A percentile compares a stretch with the other conserved stretches of the same genome.
These are phyloP conservation scores for Eremobia ochroleuca DNA, from an alignment of 2,888 invertebrate genomes.

Conservation along the genomic window DNA sequence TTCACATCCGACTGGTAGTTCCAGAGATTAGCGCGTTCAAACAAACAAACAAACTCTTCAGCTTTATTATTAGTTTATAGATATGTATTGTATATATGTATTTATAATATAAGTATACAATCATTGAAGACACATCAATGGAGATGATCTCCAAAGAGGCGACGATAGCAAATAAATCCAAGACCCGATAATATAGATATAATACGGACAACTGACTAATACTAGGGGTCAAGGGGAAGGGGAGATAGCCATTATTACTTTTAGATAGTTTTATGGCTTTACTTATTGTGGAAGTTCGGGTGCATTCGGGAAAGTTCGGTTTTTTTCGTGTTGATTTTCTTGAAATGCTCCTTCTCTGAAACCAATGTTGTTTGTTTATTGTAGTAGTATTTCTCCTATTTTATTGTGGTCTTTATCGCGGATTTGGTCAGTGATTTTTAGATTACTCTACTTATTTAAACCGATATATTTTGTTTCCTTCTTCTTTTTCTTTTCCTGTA, in stretches of 20 bases:
- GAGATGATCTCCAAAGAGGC: not conserved
- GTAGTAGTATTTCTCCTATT: not conserved
- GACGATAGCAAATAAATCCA: slow-evolving; percentile 30
- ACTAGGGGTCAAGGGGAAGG: not conserved
- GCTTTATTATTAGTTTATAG: too few relatives aligned
- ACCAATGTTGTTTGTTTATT: not conserved
- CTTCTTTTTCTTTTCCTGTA: too few relatives aligned
- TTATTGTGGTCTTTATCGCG: not conserved
- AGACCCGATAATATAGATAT: slow-evolving; percentile 46
- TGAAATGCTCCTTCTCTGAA: not conserved
- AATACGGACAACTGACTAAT: slow-evolving; percentile 33
- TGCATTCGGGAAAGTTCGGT: slow-evolving; percentile 11
- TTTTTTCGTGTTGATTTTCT: not conserved
- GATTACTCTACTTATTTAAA: too few relatives aligned
- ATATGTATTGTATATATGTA: too few relatives aligned
- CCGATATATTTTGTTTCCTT: too few relatives aligned
- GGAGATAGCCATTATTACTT: slow-evolving; percentile 57
- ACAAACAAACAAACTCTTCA: too few relatives aligned
- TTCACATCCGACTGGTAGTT: too few relatives aligned
- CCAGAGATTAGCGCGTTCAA: too few relatives aligned
- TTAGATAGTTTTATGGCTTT: slow-evolving; percentile 61
- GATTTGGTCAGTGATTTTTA: not conserved
- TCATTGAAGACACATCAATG: not conserved
- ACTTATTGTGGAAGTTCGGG: slow-evolving; percentile 25
- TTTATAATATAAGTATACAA: too few relatives aligned